Conservation (phyloP, 2,113 vertebrate genomes). For the Myotis lucifugus region DNA sequence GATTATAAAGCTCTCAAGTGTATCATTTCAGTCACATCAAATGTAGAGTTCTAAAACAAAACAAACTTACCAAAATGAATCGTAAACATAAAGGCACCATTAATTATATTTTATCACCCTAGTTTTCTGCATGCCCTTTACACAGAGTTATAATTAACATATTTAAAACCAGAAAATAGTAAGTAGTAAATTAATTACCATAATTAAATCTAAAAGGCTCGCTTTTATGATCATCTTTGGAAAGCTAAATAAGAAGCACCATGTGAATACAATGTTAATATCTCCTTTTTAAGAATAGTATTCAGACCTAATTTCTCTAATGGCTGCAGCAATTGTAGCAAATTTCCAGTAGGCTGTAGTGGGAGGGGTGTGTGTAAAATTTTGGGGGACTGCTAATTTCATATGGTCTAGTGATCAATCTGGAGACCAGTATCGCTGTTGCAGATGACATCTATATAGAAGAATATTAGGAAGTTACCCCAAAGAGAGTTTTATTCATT, state of each 20-base stretch:
- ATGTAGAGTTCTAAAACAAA: slow-evolving; percentile 23
- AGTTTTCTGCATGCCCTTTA: not conserved
- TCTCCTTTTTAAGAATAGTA: not conserved
- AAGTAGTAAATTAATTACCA: not conserved
- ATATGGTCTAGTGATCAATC: not conserved
- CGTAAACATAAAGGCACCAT: not conserved
- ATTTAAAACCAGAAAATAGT: not conserved
- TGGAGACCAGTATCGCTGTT: not conserved
- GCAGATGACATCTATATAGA: not conserved
- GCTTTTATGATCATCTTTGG: not conserved
- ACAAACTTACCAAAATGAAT: not conserved
- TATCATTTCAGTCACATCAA: not conserved
- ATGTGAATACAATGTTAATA: not conserved
- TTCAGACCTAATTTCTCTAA: not conserved
- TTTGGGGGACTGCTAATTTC: not conserved
- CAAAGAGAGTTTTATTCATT: not conserved
- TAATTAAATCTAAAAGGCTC: not conserved
- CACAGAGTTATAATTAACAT: not conserved
- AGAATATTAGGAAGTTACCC: not conserved
- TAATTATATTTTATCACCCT: not conserved
- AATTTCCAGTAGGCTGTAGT: not conserved
- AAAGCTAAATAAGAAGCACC: not conserved
- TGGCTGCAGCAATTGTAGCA: not conserved
- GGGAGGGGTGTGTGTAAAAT: not conserved
- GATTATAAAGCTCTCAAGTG: slow-evolving; percentile 4